Percentiles rank a stretch among this genome's conserved stretches.
Conservation (phyloP, 2,113 vertebrate species). For the Chauna torquata region DNA sequence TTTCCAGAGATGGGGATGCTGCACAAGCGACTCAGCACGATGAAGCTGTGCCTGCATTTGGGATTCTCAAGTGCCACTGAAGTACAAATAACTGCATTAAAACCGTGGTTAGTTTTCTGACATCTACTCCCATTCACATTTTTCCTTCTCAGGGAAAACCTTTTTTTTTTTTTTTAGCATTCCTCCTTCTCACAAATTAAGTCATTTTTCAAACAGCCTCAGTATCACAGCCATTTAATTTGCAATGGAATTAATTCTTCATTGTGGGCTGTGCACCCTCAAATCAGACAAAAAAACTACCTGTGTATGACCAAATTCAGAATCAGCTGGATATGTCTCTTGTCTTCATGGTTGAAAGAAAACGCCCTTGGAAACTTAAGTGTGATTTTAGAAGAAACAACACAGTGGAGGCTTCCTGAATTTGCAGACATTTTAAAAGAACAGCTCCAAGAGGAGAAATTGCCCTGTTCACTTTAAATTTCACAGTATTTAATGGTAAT, state of each 20-base stretch:
- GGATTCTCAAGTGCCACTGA: not conserved
- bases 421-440: not conserved
- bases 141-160: not conserved
- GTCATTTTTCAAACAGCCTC: not conserved
- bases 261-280: not conserved
- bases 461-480: not conserved
- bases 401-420: not conserved
- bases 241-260: not conserved
- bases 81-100: not conserved
- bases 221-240: not conserved
- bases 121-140: not conserved
- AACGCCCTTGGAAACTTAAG: conserved; percentile 1
- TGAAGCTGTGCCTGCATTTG: not conserved
- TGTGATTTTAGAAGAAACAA: not conserved
- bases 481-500: not conserved
- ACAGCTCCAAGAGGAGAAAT: not conserved
- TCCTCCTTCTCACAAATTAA: not conserved
- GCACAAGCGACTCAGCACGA: fast-evolving
- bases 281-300: conserved; percentile 9
- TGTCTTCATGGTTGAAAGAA: not conserved
- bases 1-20: not conserved
- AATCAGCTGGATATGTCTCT: not conserved
- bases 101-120: not conserved
- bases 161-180: not conserved
- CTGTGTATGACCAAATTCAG: conserved; percentile 9